Base-by-base conservation (phyloP, 2,888 invertebrate genomes). In the Lamellibrachia columna region DNA sequence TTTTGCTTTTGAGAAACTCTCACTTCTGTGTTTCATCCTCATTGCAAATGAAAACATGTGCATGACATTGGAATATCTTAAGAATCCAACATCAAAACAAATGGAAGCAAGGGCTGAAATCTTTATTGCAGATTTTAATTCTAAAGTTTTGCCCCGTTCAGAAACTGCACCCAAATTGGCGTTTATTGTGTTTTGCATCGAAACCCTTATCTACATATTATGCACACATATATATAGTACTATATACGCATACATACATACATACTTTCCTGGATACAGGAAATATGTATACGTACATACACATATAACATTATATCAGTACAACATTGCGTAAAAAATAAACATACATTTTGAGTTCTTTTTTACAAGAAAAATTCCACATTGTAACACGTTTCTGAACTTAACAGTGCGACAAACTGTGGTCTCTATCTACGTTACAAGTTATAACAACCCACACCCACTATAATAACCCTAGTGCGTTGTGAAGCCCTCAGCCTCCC, bases 301-400 rank as follows among this genome's bases (percentile, higher is more conserved):
- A 75, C n/a, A n/a, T 75, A 75, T 75, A 75, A 75, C 75, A 75
- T 75, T 40, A 75, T 75, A 75, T 75, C 22, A 75, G 75, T 75
- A 75, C 75, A 75, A 75, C 75, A 22, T 22, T 75, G 75, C 75
- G n/a, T 22, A 75, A 22, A 75, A 40, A 40, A 40, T 40, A 40
- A 40, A 75, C 58, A 75, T 15, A 75, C 75, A 75, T 75, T 75
- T 75, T 11, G 15, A 4, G 15, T 75, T 9, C 55, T 1, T 22
- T 22, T 22, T 6, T 75, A 3, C 11, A 6, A 75, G 75, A 75
- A 75, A 75, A 75, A 6, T 22, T 75, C 75, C 15, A 75, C 75
- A 75, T n/a, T 22, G 22, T 22, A 75, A 15, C 75, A 75, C 75
- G 75, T 75, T 15, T 75, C 75, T 75, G 75, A 75, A 15, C 15